Percentiles rank a stretch among this genome's conserved stretches.
These are phyloP conservation scores for Lepetodrilus schrolli DNA, from an alignment of 2,888 invertebrate species.

Conservation along the genomic window DNA sequence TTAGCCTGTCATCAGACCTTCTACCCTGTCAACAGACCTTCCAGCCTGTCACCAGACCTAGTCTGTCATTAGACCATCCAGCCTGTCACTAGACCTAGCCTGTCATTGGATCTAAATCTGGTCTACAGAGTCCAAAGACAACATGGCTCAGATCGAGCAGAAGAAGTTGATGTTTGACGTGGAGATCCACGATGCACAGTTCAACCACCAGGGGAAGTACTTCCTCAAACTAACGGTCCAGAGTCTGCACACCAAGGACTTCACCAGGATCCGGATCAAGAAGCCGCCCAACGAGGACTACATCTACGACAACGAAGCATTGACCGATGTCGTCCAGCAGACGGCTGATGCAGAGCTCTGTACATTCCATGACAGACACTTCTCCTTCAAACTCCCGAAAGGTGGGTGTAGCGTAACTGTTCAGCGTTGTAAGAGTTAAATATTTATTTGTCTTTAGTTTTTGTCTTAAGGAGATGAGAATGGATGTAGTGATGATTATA, in stretches of 20 bases:
- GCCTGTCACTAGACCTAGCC: too few species aligned
- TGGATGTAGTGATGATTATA: too few species aligned
- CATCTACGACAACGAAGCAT: conserved; percentile 47
- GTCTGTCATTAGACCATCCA: too few species aligned
- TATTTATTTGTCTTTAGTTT: too few species aligned
- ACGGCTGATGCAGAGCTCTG: conserved; percentile 53
- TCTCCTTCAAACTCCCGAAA: conserved; percentile 66
- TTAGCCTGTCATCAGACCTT: too few species aligned
- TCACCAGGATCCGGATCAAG: conserved; percentile 46
- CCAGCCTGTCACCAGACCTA: too few species aligned
- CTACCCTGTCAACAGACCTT: too few species aligned
- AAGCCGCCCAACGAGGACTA: conserved; percentile 43
- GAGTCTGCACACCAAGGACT: conserved; percentile 61
- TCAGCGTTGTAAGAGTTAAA: too few species aligned
- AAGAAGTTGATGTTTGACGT: conserved; percentile 62
- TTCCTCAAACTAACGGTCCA: conserved; percentile 58
- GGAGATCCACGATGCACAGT: conserved; percentile 63
- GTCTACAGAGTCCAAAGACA: too few species aligned
- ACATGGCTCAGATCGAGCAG: conserved; percentile 45
- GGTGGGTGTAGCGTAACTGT: conserved; percentile 51
- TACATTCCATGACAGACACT: conserved; percentile 57
- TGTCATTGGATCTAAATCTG: too few species aligned
- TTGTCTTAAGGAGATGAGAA: too few species aligned
- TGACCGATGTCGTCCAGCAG: conserved; percentile 61
- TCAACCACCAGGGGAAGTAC: conserved; percentile 64